Conservation (phyloP, 2,888 invertebrate species). For the Aspidiotus rigidus region DNA sequence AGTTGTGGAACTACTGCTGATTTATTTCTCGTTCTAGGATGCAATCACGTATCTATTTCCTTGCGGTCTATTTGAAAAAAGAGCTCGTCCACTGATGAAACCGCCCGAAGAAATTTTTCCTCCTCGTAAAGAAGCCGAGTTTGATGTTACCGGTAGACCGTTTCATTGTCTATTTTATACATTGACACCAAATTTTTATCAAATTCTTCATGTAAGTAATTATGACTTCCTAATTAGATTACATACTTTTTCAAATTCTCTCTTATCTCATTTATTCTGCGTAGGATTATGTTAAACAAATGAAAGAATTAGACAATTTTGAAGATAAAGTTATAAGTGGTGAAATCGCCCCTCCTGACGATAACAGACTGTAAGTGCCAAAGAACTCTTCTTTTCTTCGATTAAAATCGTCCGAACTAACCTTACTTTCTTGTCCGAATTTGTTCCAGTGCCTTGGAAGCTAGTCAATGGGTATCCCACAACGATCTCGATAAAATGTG, state of each 20-base stretch:
- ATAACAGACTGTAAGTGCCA: no score
- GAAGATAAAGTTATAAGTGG: slow-evolving; percentile 62
- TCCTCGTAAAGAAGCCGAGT: slow-evolving; percentile 74
- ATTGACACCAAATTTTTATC: slow-evolving; percentile 72
- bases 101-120: slow-evolving; percentile 82
- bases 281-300: slow-evolving; percentile 59
- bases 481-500: background rate
- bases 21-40: slow-evolving; percentile 48
- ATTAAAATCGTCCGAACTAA: no score
- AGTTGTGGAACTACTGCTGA: no score
- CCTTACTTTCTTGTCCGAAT: no score
- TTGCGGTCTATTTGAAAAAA: slow-evolving; percentile 76
- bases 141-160: slow-evolving; percentile 83
- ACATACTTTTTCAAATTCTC: background rate
- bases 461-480: background rate
- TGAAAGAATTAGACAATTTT: slow-evolving; percentile 56
- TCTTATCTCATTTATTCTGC: slow-evolving; percentile 37
- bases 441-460: background rate
- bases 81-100: slow-evolving; percentile 81
- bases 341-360: background rate
- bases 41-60: slow-evolving; percentile 93
- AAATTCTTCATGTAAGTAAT: slow-evolving; percentile 63
- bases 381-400: no score
- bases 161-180: slow-evolving; percentile 89
- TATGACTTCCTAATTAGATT: no score